phyloP scores from a whole-genome alignment of 1,140 invertebrate species.

The Drosophila elegans region DNA sequence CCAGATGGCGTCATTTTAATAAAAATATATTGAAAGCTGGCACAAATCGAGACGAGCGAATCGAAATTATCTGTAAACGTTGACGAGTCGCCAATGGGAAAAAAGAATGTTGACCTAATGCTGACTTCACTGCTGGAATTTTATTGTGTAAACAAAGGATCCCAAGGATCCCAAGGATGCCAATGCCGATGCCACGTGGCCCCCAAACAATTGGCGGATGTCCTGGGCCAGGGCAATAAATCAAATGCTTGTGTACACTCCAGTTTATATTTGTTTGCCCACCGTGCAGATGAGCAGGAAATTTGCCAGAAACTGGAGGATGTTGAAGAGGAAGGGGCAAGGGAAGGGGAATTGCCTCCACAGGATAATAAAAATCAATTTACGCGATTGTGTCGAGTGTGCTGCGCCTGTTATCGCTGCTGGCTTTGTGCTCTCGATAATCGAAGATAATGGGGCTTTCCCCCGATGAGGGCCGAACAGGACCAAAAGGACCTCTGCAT shows the following conservation, averaged over 20 bases:
- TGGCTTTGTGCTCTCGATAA: conserved; percentile 60
- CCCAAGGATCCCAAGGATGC: background rate
- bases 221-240: conserved; percentile 60
- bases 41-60: conserved; percentile 44
- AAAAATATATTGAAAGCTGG: conserved; percentile 62
- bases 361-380: conserved; percentile 76
- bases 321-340: background rate
- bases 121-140: conserved; percentile 35
- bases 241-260: conserved; percentile 64
- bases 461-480: conserved; percentile 12
- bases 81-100: conserved; percentile 50
- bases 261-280: conserved; percentile 59
- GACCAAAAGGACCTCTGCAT: conserved; percentile 21
- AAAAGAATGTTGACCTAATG: conserved; percentile 50
- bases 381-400: conserved; percentile 48
- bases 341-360: conserved; percentile 8
- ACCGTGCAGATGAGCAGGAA: conserved; percentile 56
- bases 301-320: conserved; percentile 49
- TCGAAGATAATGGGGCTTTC: conserved; percentile 64
- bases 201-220: conserved; percentile 57
- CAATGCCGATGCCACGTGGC: conserved; percentile 32
- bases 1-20: conserved; percentile 61
- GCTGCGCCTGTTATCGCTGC: conserved; percentile 17
- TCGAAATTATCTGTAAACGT: conserved; percentile 48
- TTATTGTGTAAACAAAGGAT: conserved; percentile 50